A percentile compares a stretch with the other conserved stretches of the same genome.
Conservation (phyloP, 2,113 vertebrate genomes). For the Brachypteracias leptosomus region DNA sequence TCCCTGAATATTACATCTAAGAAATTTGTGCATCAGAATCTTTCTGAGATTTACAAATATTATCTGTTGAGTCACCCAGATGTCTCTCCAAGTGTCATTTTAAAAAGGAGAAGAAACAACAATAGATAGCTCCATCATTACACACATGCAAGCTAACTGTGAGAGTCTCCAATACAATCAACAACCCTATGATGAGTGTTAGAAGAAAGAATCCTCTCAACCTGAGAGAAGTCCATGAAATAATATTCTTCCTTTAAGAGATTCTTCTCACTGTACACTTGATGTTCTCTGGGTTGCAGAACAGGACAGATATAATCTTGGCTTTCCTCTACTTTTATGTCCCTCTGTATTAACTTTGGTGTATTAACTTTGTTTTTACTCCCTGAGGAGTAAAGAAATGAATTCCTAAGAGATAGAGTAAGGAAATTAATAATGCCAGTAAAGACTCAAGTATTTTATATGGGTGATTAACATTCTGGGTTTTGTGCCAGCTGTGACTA, state of each 20-base stretch:
- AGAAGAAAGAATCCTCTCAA: background rate
- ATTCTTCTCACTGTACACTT: background rate
- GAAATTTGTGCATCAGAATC: background rate
- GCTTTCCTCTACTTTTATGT: background rate
- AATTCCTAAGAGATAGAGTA: background rate
- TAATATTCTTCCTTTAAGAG: background rate
- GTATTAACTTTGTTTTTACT: background rate
- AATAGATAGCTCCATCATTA: background rate
- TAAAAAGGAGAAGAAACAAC: background rate
- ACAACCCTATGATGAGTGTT: fast-evolving
- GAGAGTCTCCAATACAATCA: background rate
- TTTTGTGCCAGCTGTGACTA: background rate
- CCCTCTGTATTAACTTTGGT: background rate
- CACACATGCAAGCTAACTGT: background rate
- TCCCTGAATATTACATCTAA: background rate
- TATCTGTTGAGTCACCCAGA: background rate
- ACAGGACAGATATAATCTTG: background rate
- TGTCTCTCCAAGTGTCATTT: background rate
- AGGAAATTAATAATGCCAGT: background rate
- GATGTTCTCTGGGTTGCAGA: background rate
- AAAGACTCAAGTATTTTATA: background rate
- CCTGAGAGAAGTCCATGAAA: background rate
- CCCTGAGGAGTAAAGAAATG: background rate
- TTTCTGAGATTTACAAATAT: background rate
- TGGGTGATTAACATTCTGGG: background rate